Evolutionary conservation across 2,113 vertebrate genomes (phyloP), one percentile per base, ranked within the genome.

Genomic region (Tiliqua scincoides): DNA sequence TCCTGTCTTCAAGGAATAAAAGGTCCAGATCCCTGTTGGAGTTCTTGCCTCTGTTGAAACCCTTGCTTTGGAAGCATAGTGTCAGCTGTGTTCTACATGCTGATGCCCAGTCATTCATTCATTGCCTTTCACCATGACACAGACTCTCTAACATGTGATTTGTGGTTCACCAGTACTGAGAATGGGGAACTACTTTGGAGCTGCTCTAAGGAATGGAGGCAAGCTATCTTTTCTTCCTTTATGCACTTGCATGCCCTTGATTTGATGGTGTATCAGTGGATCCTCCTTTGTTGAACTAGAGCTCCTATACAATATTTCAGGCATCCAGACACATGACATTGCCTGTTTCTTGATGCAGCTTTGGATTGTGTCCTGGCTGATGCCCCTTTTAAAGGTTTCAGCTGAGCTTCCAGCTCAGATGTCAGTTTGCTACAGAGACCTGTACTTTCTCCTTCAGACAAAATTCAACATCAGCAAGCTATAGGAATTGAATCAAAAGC

Each of bases 381-480:
- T 52, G 17, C 25, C 59, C 21, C 37, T 84, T 74, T 35, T 52
- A 32, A 10, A 37, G 21, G 62, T 48, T 27, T 18, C 82, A 35
- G 63, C 48, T 54, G 48, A 57, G n/a, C 32, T 12, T 37, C 63
- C 43, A 89, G 82, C 67, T 25, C 84, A 81, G 70, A 32, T 83
- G 21, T 37, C 43, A 83, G 17, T n/a, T 87, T 0, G 54, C 0
- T 67, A 4, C 40, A 71, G 18, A 78, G 63, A 2, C 32, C 68
- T 59, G 80, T 27, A 59, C 70, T 88, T 75, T 59, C 76, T 37
- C 82, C 8, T 73, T 27, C 74, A 48, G 65, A 27, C 43, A 77
- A 43, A 82, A 90, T 77, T 83, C 63, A 84, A 68, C 35, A 37
- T 63, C 74, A 70, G 52, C 23, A 87, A 84, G 62, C 23, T 61